Evolutionary conservation across 2,888 invertebrate species (phyloP), one percentile per base, ranked within the genome.

Genomic region (Abrostola tripartita): DNA sequence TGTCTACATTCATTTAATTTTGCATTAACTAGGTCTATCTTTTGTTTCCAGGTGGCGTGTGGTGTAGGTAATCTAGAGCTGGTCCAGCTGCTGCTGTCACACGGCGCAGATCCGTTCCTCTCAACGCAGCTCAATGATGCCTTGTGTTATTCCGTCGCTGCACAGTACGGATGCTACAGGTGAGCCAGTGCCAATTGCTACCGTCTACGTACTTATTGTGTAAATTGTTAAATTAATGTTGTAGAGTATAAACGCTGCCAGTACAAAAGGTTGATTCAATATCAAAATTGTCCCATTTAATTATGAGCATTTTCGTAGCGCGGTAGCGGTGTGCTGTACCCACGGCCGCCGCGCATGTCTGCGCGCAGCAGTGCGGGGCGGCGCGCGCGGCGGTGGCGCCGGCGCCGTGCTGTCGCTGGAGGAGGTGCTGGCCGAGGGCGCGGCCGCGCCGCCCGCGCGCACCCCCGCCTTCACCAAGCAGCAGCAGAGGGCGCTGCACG

Each of bases 361-460:
- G 51, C 97, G 98, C 65, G 97, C 98, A 78, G 92, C 90, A 0
- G 90, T 92, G 92, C 96, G 76, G 95, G 96, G 82, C 74, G 64
- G 96, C 91, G 59, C 96, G 90, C 74, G 96, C 88, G 83, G 96
- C 96, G 81, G 84, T 41, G 78, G 88, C 35, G 97, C 98, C 79
- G 88, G 91, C 42, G 97, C 98, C 72, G 97, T 98, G 37, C 93
- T 98, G 37, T 98, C 98, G 0, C 93, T 98, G 60, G 98, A 98
- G 87, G 98, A 98, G 90, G 98, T 98, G 91, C 95, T 98, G 49
- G 98, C 98, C 0, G 98, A 98, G 92, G 98, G 98, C 50, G 96
- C 96, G 42, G 84, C 87, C 0, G 76, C 69, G 88, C 71, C 90
- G 35, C 74, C 95, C 94, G 87, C 88, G 14, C 81, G 86, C 84